phyloP scores from a whole-genome alignment of 2,888 invertebrate genomes.

The Ochlodes sylvanus region DNA sequence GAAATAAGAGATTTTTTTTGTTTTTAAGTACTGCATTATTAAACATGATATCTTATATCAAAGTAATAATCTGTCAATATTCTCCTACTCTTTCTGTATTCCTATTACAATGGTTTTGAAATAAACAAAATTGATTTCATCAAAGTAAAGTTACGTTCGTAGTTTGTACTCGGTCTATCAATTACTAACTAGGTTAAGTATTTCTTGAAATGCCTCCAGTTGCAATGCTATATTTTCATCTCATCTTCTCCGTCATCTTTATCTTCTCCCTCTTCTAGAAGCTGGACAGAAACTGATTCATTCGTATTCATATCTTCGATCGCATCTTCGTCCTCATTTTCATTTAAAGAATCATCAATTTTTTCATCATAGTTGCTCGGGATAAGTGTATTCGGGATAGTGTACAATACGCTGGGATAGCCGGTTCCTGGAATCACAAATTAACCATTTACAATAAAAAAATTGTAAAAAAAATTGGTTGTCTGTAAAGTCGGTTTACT shows the following conservation, averaged over 20 bases:
- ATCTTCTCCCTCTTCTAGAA: neutral
- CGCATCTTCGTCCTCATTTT: neutral
- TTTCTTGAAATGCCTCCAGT: neutral
- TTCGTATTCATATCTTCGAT: neutral
- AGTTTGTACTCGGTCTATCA: no score
- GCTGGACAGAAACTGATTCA: neutral
- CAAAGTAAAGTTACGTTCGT: no score
- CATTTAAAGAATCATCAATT: neutral
- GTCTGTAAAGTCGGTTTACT: no score
- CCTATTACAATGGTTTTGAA: no score
- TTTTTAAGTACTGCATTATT: no score
- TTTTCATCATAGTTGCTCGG: neutral
- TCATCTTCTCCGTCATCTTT: neutral
- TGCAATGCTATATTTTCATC: neutral
- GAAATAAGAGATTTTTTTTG: no score
- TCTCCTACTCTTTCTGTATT: no score
- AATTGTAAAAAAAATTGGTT: no score
- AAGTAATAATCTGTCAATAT: no score
- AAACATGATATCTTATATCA: no score
- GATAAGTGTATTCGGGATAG: constrained; percentile 5
- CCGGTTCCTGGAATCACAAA: neutral
- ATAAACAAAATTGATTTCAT: no score
- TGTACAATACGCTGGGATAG: constrained; percentile 1
- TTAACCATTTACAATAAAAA: neutral
- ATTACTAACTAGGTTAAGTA: neutral